Evolutionary conservation across 2,113 vertebrate species (phyloP).

Genomic region (Circaetus gallicus): DNA sequence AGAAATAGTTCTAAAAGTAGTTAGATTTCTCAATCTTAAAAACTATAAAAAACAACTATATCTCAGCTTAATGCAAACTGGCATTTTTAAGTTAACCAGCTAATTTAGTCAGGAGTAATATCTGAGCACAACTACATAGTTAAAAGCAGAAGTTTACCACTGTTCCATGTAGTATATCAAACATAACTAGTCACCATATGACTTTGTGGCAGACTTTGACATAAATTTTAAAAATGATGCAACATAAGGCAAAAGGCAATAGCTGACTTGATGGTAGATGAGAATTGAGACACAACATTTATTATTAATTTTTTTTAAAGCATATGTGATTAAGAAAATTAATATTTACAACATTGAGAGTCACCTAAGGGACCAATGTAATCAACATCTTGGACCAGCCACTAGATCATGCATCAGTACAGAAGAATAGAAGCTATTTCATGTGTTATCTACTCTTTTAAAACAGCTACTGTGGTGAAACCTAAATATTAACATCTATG

Average conservation of each 20-base stretch:
- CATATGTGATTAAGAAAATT: background rate
- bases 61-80: background rate
- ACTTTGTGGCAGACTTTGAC: background rate
- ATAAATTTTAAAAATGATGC: background rate
- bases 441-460: background rate
- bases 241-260: background rate
- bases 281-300: background rate
- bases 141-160: background rate
- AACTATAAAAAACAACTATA: background rate
- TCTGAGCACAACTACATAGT: background rate
- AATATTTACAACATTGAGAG: background rate
- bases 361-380: background rate
- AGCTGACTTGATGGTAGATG: background rate
- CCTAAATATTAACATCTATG: background rate
- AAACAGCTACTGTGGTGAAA: background rate
- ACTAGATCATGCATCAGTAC: background rate
- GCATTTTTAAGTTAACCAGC: background rate
- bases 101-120: background rate
- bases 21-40: background rate
- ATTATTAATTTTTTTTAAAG: background rate
- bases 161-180: background rate
- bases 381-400: background rate
- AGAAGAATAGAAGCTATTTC: background rate
- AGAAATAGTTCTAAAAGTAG: background rate
- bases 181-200: background rate